Conservation (phyloP, 2,888 invertebrate genomes). For the Piscicola geometra region DNA sequence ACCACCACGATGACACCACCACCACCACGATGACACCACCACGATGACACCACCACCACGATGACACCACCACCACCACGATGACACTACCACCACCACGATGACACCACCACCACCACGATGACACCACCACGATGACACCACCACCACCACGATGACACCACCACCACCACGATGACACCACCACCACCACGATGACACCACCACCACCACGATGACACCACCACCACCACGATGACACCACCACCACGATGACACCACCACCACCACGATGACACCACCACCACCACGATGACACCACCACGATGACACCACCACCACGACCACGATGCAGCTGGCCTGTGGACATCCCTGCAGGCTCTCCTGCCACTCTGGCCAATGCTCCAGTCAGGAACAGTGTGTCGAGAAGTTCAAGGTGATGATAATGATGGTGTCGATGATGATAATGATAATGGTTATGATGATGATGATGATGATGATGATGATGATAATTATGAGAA, state of each 20-base stretch:
- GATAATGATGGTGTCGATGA: no score
- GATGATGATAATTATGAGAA: no score
- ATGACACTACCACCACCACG: neutral
- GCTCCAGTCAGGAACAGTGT: constrained; percentile 63
- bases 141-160: neutral
- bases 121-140: neutral
- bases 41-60: neutral
- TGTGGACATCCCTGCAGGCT: constrained; percentile 71
- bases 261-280: neutral
- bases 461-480: no score
- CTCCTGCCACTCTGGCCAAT: constrained; percentile 52
- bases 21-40: neutral
- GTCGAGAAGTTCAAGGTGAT: constrained; percentile 69
- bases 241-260: neutral
- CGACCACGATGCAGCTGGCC: constrained; percentile 62
- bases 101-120: neutral
- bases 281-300: neutral
- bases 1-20: neutral
- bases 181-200: neutral
- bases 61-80: neutral
- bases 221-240: neutral
- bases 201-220: neutral
- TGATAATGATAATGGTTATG: no score
- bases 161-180: neutral
- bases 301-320: neutral